A percentile compares a stretch with the other conserved stretches of the same genome.
These are phyloP conservation scores for Ecliptopera silaceata DNA, from an alignment of 2,888 invertebrate genomes.

Conservation along the genomic window DNA sequence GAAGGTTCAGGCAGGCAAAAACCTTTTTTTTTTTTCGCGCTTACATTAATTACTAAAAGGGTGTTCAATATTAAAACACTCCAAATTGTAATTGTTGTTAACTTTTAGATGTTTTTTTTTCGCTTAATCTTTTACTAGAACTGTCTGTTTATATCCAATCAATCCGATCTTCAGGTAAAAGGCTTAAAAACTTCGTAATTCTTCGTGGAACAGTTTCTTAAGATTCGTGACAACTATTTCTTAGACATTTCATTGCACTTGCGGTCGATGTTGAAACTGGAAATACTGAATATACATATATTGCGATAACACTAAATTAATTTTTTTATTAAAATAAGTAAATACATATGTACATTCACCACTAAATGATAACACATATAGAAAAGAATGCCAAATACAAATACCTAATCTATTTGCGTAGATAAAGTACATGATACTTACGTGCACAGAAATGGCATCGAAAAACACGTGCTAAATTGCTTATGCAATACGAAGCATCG, in stretches of 20 bases:
- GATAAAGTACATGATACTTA: constrained; percentile 10
- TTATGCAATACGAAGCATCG: constrained; percentile 34
- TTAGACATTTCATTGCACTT: constrained; percentile 53
- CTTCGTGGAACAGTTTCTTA: constrained; percentile 61
- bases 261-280: constrained; percentile 48
- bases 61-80: too few relatives aligned
- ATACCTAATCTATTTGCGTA: background rate
- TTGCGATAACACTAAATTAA: constrained; percentile 10
- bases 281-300: constrained; percentile 37
- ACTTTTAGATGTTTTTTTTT: too few relatives aligned
- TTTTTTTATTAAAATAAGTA: too few relatives aligned
- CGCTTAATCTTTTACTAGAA: too few relatives aligned
- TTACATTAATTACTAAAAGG: too few relatives aligned
- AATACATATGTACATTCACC: too few relatives aligned
- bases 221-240: constrained; percentile 69
- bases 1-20: too few relatives aligned
- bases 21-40: too few relatives aligned
- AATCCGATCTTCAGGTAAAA: background rate
- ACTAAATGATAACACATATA: background rate
- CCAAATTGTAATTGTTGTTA: too few relatives aligned
- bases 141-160: background rate
- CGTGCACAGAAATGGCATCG: constrained; percentile 13
- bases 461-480: constrained; percentile 24
- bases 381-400: background rate
- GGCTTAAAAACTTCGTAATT: constrained; percentile 36